Evolutionary conservation across 2,888 invertebrate genomes (phyloP).

Genomic region (Apodemia mormo): DNA sequence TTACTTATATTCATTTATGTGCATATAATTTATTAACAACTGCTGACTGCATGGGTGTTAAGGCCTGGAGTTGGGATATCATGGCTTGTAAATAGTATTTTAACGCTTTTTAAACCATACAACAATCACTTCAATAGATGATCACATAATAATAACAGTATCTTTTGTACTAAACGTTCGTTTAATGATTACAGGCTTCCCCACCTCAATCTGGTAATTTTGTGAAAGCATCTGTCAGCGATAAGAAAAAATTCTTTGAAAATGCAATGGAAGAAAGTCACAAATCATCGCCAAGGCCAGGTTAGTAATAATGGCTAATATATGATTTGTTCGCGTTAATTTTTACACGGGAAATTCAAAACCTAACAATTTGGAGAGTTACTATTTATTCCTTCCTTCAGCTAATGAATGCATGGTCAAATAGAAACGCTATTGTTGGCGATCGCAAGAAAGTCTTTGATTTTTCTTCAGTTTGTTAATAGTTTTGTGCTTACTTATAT

Average conservation of each 20-base stretch:
- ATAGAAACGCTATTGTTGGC: too few species aligned
- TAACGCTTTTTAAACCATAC: slow-evolving; percentile 65
- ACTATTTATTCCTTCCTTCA: too few species aligned
- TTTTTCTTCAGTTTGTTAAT: too few species aligned
- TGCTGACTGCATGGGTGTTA: slow-evolving; percentile 72
- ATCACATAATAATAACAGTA: not conserved
- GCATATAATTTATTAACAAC: slow-evolving; percentile 48
- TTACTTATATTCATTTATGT: slow-evolving; percentile 57
- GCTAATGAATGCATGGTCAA: too few species aligned
- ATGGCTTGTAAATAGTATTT: slow-evolving; percentile 67
- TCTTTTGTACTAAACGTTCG: not conserved
- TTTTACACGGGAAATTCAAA: too few species aligned
- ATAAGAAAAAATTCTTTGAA: slow-evolving; percentile 97
- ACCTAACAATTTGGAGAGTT: too few species aligned
- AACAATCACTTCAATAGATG: slow-evolving; percentile 38
- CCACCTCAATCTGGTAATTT: slow-evolving; percentile 87
- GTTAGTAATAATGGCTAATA: slow-evolving; percentile 60
- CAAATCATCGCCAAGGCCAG: slow-evolving; percentile 92
- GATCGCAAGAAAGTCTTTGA: too few species aligned
- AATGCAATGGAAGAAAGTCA: slow-evolving; percentile 96
- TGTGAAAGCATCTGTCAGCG: slow-evolving; percentile 93
- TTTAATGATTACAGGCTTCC: slow-evolving; percentile 69
- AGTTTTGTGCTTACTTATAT: too few species aligned
- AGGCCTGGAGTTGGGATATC: slow-evolving; percentile 64
- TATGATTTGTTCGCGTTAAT: not conserved